phyloP scores from a whole-genome alignment of 2,888 invertebrate genomes.

The Stenodera caucasica region DNA sequence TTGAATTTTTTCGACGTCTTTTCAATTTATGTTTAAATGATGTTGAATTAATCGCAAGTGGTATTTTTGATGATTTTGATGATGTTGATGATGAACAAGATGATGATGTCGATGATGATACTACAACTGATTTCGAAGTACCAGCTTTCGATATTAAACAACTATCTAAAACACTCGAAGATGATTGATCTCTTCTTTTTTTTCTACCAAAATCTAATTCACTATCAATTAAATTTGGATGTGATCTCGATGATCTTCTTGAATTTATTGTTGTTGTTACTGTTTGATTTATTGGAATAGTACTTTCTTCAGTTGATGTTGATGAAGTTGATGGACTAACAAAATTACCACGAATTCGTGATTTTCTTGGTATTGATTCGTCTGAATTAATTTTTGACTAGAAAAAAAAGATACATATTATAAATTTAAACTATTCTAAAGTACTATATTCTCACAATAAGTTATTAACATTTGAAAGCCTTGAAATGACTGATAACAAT shows the following conservation, averaged over 20 bases:
- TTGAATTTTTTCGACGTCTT: constrained; percentile 30
- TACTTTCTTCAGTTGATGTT: background rate
- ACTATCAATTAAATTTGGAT: constrained; percentile 13
- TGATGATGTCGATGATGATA: constrained; percentile 16
- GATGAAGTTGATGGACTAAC: background rate
- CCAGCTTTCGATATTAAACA: constrained; percentile 14
- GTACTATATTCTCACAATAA: background rate
- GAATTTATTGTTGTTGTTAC: background rate
- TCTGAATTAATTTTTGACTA: background rate
- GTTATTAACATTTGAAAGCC: constrained; percentile 1
- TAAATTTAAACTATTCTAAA: background rate
- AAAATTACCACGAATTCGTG: constrained; percentile 2
- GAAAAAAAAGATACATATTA: background rate
- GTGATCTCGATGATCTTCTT: constrained; percentile 14
- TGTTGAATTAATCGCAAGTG: constrained; percentile 12
- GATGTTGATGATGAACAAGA: constrained; percentile 11
- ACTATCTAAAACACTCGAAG: constrained; percentile 14
- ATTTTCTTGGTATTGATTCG: background rate
- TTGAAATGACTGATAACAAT: background rate
- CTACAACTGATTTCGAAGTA: constrained; percentile 9
- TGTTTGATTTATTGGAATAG: background rate
- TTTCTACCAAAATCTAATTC: constrained; percentile 8
- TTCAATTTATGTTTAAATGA: constrained; percentile 27
- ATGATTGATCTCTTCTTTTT: constrained; percentile 18
- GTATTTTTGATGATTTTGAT: constrained; percentile 11